phyloP scores from a whole-genome alignment of 2,113 vertebrate species.

The Brienomyrus longianalis region DNA sequence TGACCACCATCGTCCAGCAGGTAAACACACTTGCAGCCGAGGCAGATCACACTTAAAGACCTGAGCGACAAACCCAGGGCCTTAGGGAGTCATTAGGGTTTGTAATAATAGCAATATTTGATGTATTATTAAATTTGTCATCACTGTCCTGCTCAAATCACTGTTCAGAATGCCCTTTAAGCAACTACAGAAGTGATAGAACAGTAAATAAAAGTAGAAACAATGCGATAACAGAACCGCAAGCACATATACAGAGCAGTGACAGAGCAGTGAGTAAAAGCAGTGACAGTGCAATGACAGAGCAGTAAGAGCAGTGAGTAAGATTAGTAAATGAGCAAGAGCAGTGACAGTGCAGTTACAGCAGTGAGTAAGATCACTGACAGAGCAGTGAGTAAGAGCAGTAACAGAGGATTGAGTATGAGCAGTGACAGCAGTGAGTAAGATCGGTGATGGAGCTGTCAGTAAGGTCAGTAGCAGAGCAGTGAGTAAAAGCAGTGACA shows the following conservation, averaged over 20 bases:
- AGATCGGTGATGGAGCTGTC: too few relatives aligned
- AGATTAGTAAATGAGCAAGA: background rate
- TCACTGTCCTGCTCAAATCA: background rate
- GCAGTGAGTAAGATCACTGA: too few relatives aligned
- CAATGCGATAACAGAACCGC: background rate
- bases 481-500: too few relatives aligned
- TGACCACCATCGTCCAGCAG: slow-evolving; percentile 95
- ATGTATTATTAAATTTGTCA: background rate
- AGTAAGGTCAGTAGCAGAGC: too few relatives aligned
- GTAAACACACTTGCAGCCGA: slow-evolving; percentile 44
- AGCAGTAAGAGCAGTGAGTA: background rate
- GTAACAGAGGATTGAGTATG: background rate
- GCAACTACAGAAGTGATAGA: background rate
- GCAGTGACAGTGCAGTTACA: too few relatives aligned
- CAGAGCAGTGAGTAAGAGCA: background rate
- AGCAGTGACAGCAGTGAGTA: too few relatives aligned
- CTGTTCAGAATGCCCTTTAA: background rate
- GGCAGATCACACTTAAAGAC: background rate
- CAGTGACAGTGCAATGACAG: background rate
- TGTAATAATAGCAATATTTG: background rate
- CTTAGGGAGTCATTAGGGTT: background rate
- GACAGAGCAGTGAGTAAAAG: background rate
- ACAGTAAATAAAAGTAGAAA: background rate
- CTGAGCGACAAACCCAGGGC: background rate
- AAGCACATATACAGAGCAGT: background rate